Conservation (phyloP, 2,888 invertebrate species). For the Ophion ventricosus region DNA sequence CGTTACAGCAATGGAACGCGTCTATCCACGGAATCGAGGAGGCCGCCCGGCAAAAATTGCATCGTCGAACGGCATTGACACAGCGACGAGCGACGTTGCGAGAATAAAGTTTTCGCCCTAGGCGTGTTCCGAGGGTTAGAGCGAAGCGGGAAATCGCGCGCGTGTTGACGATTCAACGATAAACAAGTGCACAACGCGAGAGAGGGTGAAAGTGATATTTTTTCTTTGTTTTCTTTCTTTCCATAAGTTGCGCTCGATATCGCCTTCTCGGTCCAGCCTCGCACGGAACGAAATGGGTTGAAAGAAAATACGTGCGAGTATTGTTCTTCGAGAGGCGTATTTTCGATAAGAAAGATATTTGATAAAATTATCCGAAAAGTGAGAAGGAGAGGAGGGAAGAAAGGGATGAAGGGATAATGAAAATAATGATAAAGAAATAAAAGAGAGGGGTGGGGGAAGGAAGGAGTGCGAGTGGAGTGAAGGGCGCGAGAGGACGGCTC, state of each 20-base stretch:
- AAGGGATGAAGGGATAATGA: background rate
- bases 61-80: constrained; percentile 31
- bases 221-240: background rate
- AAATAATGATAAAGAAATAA: background rate
- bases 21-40: constrained; percentile 69
- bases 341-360: background rate
- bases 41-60: constrained; percentile 70
- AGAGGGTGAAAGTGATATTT: background rate
- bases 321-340: background rate
- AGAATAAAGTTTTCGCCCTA: constrained; percentile 70
- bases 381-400: background rate
- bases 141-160: constrained; percentile 16
- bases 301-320: background rate
- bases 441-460: constrained; percentile 2
- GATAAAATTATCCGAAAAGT: background rate
- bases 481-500: constrained; percentile 71
- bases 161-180: background rate
- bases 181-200: constrained; percentile 21
- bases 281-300: constrained; percentile 7
- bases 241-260: background rate
- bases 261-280: background rate
- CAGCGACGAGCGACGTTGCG: constrained; percentile 63
- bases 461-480: constrained; percentile 34
- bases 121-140: constrained; percentile 21
- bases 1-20: constrained; percentile 79